phyloP scores from a whole-genome alignment of 2,797 vertebrate genomes.

The Enteromius viviparus region DNA sequence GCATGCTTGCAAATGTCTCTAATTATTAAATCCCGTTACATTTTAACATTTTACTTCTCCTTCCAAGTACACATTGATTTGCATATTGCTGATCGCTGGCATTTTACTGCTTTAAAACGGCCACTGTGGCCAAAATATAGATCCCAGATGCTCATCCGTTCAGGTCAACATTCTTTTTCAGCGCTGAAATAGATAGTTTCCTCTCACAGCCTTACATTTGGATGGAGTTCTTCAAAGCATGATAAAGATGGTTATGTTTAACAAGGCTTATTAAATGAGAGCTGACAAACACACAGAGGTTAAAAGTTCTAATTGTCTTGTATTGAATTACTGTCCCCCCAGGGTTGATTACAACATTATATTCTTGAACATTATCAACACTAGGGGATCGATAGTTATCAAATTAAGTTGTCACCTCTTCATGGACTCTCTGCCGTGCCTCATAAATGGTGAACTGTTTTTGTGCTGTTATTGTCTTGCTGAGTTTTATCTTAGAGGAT shows the following conservation, averaged over 20 bases:
- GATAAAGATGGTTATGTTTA: constrained; percentile 30
- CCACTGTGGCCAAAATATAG: background rate
- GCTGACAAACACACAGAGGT: constrained; percentile 29
- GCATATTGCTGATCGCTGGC: background rate
- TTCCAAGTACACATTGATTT: background rate
- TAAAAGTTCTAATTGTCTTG: constrained; percentile 39
- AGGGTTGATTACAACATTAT: constrained; percentile 44
- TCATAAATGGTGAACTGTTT: constrained; percentile 34
- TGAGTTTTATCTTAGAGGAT: background rate
- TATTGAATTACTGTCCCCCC: constrained; percentile 50
- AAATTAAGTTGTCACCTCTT: constrained; percentile 43
- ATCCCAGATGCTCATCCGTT: background rate
- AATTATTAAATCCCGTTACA: background rate
- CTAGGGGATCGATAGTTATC: constrained; percentile 48
- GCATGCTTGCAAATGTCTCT: background rate
- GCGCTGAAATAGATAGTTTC: background rate
- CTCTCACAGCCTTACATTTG: background rate
- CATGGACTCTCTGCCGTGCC: constrained; percentile 31
- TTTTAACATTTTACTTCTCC: background rate
- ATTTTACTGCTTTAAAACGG: background rate
- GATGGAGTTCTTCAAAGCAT: background rate
- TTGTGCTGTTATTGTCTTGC: constrained; percentile 13
- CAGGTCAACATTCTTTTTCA: background rate
- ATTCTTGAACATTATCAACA: constrained; percentile 44
- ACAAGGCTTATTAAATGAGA: constrained; percentile 48